A percentile compares a stretch with the other conserved stretches of the same genome.
These are phyloP conservation scores for Zeus faber DNA, from an alignment of 2,113 vertebrate species.

Conservation along the genomic window DNA sequence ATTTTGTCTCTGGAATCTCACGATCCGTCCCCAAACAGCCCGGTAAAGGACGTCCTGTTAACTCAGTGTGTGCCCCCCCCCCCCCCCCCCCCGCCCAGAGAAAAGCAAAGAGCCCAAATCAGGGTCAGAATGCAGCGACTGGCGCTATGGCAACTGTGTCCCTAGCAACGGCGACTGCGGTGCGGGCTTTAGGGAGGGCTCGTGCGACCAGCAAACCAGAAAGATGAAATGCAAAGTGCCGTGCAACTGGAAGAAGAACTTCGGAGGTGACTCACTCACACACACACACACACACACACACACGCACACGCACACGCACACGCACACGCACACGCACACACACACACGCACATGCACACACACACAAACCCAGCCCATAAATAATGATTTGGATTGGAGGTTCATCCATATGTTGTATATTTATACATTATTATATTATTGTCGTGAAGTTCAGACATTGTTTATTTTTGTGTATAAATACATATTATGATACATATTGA, in stretches of 20 bases:
- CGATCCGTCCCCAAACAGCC: no score
- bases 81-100: slow-evolving; percentile 53
- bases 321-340: not conserved
- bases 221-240: slow-evolving; percentile 86
- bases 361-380: not conserved
- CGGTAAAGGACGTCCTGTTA: no score
- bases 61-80: no score
- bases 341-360: slow-evolving; percentile 1
- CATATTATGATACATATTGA: no score
- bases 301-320: not conserved
- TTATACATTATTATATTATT: no score
- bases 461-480: no score
- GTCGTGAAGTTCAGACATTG: no score
- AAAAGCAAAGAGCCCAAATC: slow-evolving; percentile 75
- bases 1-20: no score
- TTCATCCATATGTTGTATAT: no score
- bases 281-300: not conserved
- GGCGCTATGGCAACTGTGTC: slow-evolving; percentile 84
- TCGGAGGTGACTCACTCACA: slow-evolving; percentile 76
- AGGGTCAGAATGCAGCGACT: slow-evolving; percentile 78
- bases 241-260: slow-evolving; percentile 93
- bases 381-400: no score
- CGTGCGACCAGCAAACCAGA: slow-evolving; percentile 82
- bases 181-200: slow-evolving; percentile 77
- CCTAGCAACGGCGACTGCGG: slow-evolving; percentile 87